Conservation (phyloP, 1,140 invertebrate genomes). For the Leucophenga varia region DNA sequence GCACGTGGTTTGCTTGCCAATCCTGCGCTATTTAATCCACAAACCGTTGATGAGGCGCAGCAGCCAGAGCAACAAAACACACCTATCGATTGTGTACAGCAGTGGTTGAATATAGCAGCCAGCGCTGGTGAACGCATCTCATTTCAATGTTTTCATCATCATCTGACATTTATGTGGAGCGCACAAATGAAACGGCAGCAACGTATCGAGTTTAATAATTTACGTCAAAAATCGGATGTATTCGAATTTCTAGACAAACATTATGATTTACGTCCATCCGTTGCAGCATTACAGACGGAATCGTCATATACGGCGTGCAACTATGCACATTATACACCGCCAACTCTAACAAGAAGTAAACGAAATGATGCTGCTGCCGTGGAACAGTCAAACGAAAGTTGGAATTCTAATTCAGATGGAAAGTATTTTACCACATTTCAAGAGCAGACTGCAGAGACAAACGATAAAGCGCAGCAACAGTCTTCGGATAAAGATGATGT, state of each 20-base stretch:
- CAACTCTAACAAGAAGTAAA: constrained; percentile 26
- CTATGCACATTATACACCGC: constrained; percentile 37
- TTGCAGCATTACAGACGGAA: not conserved
- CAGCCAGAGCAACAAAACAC: constrained; percentile 72
- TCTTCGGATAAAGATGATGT: constrained; percentile 1
- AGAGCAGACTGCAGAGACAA: constrained; percentile 10
- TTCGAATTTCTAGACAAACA: constrained; percentile 66
- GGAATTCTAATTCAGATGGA: constrained; percentile 34
- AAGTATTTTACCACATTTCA: constrained; percentile 47
- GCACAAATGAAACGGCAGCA: constrained; percentile 71
- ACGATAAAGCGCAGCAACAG: not conserved
- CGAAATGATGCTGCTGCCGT: constrained; percentile 26
- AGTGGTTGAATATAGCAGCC: constrained; percentile 80
- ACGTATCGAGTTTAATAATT: constrained; percentile 75
- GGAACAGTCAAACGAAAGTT: constrained; percentile 20
- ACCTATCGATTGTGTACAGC: constrained; percentile 74
- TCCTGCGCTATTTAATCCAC: constrained; percentile 77
- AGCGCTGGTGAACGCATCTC: constrained; percentile 59
- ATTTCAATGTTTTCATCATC: constrained; percentile 88
- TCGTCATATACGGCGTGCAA: constrained; percentile 31
- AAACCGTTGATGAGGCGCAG: no score
- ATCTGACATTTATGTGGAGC: constrained; percentile 92
- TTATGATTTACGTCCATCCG: constrained; percentile 21
- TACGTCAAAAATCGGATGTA: constrained; percentile 70
- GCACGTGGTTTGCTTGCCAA: constrained; percentile 88